phyloP scores from a whole-genome alignment of 2,888 invertebrate genomes.

The Papilio elwesi region DNA sequence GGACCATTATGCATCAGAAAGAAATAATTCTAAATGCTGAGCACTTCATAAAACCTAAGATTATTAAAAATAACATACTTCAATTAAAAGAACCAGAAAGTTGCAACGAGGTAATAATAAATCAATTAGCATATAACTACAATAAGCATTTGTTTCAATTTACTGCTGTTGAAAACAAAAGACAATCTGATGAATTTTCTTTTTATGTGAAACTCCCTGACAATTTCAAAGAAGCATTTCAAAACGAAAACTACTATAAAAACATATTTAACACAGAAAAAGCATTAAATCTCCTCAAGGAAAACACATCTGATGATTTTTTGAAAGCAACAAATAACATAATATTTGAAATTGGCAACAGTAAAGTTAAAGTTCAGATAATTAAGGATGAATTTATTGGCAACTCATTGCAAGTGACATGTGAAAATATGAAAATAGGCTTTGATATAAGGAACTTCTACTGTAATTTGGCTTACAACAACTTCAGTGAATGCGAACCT shows the following conservation, averaged over 20 bases:
- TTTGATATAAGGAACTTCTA: conserved; percentile 65
- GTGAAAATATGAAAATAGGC: conserved; percentile 56
- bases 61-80: conserved; percentile 42
- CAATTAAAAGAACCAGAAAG: conserved; percentile 52
- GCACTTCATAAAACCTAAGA: conserved; percentile 62
- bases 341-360: conserved; percentile 54
- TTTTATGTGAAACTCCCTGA: conserved; percentile 64
- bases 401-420: conserved; percentile 57
- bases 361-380: conserved; percentile 57
- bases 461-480: conserved; percentile 57
- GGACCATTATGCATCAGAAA: conserved; percentile 62
- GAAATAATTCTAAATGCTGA: conserved; percentile 57
- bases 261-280: conserved; percentile 51
- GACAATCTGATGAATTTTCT: conserved; percentile 47
- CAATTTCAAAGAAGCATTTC: conserved; percentile 56
- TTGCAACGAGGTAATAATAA: conserved; percentile 54
- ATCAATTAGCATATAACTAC: conserved; percentile 48
- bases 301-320: conserved; percentile 60
- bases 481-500: conserved; percentile 46
- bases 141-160: conserved; percentile 59
- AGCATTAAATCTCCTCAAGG: conserved; percentile 52
- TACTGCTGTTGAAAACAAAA: conserved; percentile 44
- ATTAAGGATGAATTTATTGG: conserved; percentile 60
- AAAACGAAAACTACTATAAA: conserved; percentile 47
- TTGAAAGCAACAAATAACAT: conserved; percentile 56